Conservation (phyloP, 2,113 vertebrate species). For the Anolis carolinensis region DNA sequence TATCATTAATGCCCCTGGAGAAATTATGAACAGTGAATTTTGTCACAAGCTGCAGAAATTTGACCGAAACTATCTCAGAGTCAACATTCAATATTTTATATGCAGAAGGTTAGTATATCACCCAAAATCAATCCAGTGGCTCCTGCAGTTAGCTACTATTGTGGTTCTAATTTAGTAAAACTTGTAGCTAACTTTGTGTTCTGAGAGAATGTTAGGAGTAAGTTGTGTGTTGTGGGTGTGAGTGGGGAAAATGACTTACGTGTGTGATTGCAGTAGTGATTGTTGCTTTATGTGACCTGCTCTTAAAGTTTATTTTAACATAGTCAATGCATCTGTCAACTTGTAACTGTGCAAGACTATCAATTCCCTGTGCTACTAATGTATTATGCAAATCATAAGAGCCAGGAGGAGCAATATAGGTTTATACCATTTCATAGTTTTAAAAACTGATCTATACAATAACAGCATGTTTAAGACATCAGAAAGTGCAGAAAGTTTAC, state of each 20-base stretch:
- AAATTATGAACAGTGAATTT: conserved; percentile 58
- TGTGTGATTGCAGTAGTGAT: conserved; percentile 76
- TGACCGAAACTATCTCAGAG: conserved; percentile 62
- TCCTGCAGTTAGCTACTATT: conserved; percentile 80
- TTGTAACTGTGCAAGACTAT: conserved; percentile 59
- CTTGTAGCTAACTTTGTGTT: conserved; percentile 78
- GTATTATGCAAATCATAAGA: conserved; percentile 62
- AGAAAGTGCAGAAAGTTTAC: conserved; percentile 57
- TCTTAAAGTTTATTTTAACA: conserved; percentile 70
- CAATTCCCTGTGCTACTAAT: conserved; percentile 65
- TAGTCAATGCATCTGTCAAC: conserved; percentile 60
- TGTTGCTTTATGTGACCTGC: conserved; percentile 76
- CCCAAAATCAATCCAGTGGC: conserved; percentile 77
- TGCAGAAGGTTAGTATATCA: conserved; percentile 59
- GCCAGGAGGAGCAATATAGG: conserved; percentile 71
- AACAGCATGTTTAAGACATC: conserved; percentile 64
- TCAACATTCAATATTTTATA: conserved; percentile 61
- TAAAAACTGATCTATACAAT: conserved; percentile 61
- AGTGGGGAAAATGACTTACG: conserved; percentile 57
- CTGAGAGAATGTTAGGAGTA: conserved; percentile 79
- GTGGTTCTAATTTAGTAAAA: conserved; percentile 75
- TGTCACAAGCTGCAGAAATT: conserved; percentile 52
- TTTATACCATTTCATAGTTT: conserved; percentile 64
- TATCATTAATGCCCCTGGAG: conserved; percentile 52
- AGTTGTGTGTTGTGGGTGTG: conserved; percentile 70